These are phyloP conservation scores for Limnephilus auricula DNA, from an alignment of 2,888 invertebrate species.

Conservation along the genomic window DNA sequence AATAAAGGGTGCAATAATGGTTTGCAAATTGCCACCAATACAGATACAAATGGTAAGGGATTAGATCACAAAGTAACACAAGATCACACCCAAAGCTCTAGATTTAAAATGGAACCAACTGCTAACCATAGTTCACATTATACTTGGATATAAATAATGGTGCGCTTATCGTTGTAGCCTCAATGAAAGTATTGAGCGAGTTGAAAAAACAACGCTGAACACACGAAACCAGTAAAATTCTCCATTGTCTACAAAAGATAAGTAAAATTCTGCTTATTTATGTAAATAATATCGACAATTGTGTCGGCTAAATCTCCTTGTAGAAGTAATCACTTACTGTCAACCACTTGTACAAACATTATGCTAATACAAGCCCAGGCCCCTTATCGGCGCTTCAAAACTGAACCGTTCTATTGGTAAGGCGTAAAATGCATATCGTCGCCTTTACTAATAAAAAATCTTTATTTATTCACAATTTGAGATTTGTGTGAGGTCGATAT, in stretches of 20 bases:
- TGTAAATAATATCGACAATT: conserved; percentile 35
- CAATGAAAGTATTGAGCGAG: conserved; percentile 25
- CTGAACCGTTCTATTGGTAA: not conserved
- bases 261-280: conserved; percentile 43
- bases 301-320: conserved; percentile 27
- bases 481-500: too few relatives aligned
- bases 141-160: not conserved
- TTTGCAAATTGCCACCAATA: too few relatives aligned
- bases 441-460: too few relatives aligned
- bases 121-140: not conserved
- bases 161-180: not conserved
- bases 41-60: too few relatives aligned
- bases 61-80: not conserved
- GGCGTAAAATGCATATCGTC: conserved; percentile 8
- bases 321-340: conserved; percentile 25
- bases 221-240: conserved; percentile 10
- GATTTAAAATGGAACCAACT: not conserved
- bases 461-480: too few relatives aligned
- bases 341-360: conserved; percentile 55
- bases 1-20: too few relatives aligned
- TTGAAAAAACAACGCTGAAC: conserved; percentile 9
- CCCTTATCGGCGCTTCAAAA: conserved; percentile 9
- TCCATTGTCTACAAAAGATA: conserved; percentile 22
- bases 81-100: not conserved
- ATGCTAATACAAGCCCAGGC: conserved; percentile 47